phyloP scores from a whole-genome alignment of 2,113 vertebrate genomes.

The Marmota flaviventris region DNA sequence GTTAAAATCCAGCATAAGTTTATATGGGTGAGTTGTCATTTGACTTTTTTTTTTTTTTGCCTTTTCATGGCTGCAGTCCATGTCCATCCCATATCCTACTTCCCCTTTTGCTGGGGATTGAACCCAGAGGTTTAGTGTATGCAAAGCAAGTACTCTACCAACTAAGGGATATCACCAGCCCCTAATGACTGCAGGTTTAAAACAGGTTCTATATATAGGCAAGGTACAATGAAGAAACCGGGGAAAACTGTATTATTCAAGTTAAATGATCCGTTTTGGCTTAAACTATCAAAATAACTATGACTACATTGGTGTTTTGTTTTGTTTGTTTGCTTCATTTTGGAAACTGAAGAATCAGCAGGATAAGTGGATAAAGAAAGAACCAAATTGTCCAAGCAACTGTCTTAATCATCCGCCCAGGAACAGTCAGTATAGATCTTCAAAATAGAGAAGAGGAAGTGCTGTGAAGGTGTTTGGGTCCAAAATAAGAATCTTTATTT shows the following conservation, averaged over 20 bases:
- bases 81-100: too few relatives aligned
- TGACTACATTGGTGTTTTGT: not conserved
- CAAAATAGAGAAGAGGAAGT: not conserved
- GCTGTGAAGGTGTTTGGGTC: not conserved
- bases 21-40: not conserved
- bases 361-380: slow-evolving; percentile 24
- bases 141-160: too few relatives aligned
- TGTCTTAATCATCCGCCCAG: not conserved
- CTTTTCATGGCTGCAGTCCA: not conserved
- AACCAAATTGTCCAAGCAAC: slow-evolving; percentile 32
- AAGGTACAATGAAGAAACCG: slow-evolving; percentile 23
- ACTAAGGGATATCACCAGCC: too few relatives aligned
- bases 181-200: not conserved
- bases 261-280: slow-evolving; percentile 1
- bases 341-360: not conserved
- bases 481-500: not conserved
- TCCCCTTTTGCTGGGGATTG: too few relatives aligned
- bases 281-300: slow-evolving; percentile 15
- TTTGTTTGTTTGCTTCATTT: slow-evolving; percentile 26
- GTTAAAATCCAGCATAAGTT: slow-evolving; percentile 22
- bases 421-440: not conserved
- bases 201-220: not conserved
- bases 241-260: slow-evolving; percentile 49
- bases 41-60: not conserved
- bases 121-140: too few relatives aligned